These are phyloP conservation scores for Sinelater perroti DNA, from an alignment of 2,888 invertebrate genomes.

Conservation along the genomic window DNA sequence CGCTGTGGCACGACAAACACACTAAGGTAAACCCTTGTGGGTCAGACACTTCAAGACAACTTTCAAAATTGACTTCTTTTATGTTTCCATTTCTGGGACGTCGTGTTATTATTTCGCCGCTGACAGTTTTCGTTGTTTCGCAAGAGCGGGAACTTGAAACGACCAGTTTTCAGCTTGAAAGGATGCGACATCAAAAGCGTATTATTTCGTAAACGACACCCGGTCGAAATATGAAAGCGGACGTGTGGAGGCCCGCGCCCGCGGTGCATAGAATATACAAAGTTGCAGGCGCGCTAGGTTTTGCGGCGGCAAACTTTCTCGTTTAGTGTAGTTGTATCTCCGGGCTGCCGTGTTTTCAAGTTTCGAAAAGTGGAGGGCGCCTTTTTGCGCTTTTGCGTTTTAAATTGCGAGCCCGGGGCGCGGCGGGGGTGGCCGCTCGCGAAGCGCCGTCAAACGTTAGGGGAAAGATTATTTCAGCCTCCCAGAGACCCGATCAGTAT, in stretches of 20 bases:
- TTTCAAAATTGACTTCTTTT: slow-evolving; percentile 46
- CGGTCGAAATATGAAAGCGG: slow-evolving; percentile 33
- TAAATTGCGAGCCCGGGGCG: slow-evolving; percentile 13
- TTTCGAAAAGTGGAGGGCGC: slow-evolving; percentile 17
- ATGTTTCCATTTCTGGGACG: slow-evolving; percentile 42
- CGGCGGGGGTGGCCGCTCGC: slow-evolving; percentile 3
- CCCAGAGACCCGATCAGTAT: slow-evolving; percentile 16
- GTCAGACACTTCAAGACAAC: slow-evolving; percentile 42
- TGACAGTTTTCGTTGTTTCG: slow-evolving; percentile 44
- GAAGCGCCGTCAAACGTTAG: slow-evolving; percentile 7
- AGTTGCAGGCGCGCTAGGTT: slow-evolving; percentile 28
- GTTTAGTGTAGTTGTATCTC: slow-evolving; percentile 30
- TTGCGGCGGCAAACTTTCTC: slow-evolving; percentile 23
- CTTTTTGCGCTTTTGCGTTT: slow-evolving; percentile 21
- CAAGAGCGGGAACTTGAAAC: slow-evolving; percentile 40
- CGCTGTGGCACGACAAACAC: slow-evolving; percentile 31
- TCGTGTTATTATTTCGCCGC: slow-evolving; percentile 44
- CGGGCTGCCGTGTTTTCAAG: slow-evolving; percentile 18
- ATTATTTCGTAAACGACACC: slow-evolving; percentile 37
- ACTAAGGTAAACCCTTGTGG: slow-evolving; percentile 40
- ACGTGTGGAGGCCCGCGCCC: slow-evolving; percentile 24
- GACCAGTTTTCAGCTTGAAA: slow-evolving; percentile 41
- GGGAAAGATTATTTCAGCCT: slow-evolving; percentile 12
- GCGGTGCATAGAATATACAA: slow-evolving; percentile 20
- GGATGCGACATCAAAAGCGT: slow-evolving; percentile 40